Evolutionary conservation across 2,113 vertebrate species (phyloP), one percentile per base, ranked within the genome.

Genomic region (Psilopogon haemacephalus): DNA sequence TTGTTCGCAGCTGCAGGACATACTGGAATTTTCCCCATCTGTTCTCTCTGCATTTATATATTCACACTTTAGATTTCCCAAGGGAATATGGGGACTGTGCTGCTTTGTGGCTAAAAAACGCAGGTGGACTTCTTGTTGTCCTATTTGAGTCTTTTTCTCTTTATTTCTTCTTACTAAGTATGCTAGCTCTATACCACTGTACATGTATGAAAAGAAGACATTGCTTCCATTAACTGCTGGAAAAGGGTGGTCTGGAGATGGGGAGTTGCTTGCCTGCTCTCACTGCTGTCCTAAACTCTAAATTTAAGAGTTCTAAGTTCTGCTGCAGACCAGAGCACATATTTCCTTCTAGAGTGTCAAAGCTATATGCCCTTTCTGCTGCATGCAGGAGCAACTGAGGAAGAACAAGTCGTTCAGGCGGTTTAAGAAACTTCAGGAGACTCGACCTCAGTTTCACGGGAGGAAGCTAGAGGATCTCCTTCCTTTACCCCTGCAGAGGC

Each of bases 351-450:
- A 3, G 24, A 52, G 27, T 38, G 28, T 75, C 38, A 84, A 59
- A 74, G 26, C 9, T 50, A 3, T 28, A 35, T 80, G 12, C 8
- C 13, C 93, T 74, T 86, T 56, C 44, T 76, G 40, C 15, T 33
- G 27, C 46, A 56, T 8, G 60, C 83, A 99, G 99, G 95, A 97
- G 50, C 98, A 98, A 75, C 5, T 99, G 38, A 98, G 97, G 95
- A 99, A 98, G 95, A 99, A 97, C 81, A 99, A 98, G 89, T 95
- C 97, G 24, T 99, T 99, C 95, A 96, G 97, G 52, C 97, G 98
- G 3, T 99, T 99, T 75, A 98, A 98, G 94, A 98, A 95, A 68
- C 98, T 99, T 13, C 99, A 99, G 95, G 99, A 99, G 82, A 94
- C 98, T 23, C 97, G 99, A 63, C 98, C 98, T 9, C 98, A 99